phyloP scores from a whole-genome alignment of 2,113 vertebrate species.

The Saiga tatarica region DNA sequence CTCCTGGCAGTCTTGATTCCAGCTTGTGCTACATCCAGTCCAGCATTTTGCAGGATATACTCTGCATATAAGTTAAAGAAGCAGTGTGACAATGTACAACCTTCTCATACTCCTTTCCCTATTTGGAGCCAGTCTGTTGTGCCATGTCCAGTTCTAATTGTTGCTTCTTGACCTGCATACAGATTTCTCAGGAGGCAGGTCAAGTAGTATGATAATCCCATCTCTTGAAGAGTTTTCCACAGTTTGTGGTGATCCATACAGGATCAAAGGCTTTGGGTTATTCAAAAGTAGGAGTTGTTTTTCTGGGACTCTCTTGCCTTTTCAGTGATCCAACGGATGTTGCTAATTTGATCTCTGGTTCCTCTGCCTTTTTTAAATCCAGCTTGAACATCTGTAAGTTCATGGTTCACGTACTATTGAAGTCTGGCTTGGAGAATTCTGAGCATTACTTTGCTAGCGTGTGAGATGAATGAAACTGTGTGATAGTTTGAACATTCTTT shows the following conservation, averaged over 20 bases:
- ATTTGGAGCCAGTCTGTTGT: background rate
- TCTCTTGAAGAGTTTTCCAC: background rate
- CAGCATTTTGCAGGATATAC: background rate
- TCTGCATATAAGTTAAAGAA: background rate
- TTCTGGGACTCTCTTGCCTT: background rate
- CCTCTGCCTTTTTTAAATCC: background rate
- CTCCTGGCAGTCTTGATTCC: background rate
- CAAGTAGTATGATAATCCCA: background rate
- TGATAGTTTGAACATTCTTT: background rate
- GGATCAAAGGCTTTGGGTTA: background rate
- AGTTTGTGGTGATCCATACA: background rate
- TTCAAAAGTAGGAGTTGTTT: background rate
- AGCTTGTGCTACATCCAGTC: background rate
- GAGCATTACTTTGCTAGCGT: background rate
- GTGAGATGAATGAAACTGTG: background rate
- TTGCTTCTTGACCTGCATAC: background rate
- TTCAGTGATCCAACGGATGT: background rate
- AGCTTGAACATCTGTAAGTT: background rate
- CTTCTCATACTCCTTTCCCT: background rate
- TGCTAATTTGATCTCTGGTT: background rate
- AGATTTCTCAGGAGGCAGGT: background rate
- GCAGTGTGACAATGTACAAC: background rate
- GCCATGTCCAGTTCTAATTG: background rate
- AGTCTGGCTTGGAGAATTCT: background rate
- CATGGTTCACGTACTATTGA: rapidly evolving